A percentile compares a stretch with the other conserved stretches of the same genome.
These are phyloP conservation scores for Coranthus polyacanthus DNA, from an alignment of 2,797 vertebrate genomes.

Conservation along the genomic window DNA sequence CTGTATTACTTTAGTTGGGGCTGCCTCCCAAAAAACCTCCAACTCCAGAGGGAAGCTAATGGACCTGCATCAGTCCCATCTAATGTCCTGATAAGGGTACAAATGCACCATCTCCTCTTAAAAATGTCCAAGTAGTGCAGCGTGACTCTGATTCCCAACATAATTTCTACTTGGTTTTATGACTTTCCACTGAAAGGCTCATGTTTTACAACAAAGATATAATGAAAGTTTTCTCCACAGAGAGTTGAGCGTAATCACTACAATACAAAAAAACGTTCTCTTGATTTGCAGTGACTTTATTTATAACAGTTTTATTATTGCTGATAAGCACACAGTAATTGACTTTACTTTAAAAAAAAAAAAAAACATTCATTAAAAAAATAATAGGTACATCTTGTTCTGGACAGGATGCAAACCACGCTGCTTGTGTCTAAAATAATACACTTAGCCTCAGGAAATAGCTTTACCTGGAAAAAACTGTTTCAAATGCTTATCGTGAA, in stretches of 20 bases:
- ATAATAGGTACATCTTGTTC: constrained; percentile 32
- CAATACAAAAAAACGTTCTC: constrained; percentile 1
- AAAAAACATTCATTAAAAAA: constrained; percentile 36
- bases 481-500: constrained; percentile 38
- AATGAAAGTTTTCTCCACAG: neutral
- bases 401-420: constrained; percentile 13
- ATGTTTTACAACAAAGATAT: neutral
- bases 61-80: neutral
- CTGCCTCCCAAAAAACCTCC: neutral
- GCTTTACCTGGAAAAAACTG: constrained; percentile 48
- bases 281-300: neutral
- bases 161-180: constrained; percentile 1
- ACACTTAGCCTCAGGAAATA: constrained; percentile 40
- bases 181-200: neutral
- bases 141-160: neutral
- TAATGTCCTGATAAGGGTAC: neutral
- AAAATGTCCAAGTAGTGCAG: neutral
- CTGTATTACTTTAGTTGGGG: neutral
- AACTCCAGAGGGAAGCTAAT: constrained; percentile 1
- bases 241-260: neutral
- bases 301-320: neutral
- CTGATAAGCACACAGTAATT: neutral
- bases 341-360: neutral
- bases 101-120: neutral
- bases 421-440: constrained; percentile 28